Evolutionary conservation across 2,113 vertebrate species (phyloP).

Genomic region (Thermophis baileyi): DNA sequence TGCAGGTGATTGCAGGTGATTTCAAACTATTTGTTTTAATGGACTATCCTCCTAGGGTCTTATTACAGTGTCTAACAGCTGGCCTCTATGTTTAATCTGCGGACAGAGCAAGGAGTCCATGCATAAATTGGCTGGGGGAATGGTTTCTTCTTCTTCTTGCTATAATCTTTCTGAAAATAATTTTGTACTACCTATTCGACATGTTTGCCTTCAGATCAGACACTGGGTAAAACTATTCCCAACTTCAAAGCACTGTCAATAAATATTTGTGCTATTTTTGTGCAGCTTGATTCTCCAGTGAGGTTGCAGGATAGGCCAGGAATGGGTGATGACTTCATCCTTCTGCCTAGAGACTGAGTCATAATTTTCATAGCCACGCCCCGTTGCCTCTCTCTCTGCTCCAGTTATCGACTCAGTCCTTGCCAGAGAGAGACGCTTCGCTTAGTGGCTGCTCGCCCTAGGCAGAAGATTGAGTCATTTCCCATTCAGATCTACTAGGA

Average conservation of each 20-base stretch:
- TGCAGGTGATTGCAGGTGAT: neutral
- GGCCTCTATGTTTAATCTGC: neutral
- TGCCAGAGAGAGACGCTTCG: no score
- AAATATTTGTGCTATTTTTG: neutral
- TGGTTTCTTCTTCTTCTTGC: neutral
- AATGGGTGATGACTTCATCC: no score
- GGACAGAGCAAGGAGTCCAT: neutral
- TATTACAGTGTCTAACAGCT: neutral
- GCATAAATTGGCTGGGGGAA: neutral
- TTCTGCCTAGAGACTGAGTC: no score
- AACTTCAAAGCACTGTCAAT: neutral
- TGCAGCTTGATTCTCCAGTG: neutral
- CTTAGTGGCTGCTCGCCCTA: no score
- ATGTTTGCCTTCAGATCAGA: neutral
- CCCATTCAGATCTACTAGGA: no score
- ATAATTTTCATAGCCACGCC: no score
- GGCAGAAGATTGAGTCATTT: no score
- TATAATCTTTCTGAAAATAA: neutral
- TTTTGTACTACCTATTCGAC: neutral
- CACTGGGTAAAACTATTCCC: neutral
- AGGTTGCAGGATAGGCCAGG: no score
- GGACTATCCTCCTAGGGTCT: neutral
- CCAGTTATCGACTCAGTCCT: no score
- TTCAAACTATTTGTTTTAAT: constrained; percentile 16
- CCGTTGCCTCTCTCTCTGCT: no score